Conservation (phyloP, 1,140 invertebrate species). For the Pseudomyrmex gracilis region DNA sequence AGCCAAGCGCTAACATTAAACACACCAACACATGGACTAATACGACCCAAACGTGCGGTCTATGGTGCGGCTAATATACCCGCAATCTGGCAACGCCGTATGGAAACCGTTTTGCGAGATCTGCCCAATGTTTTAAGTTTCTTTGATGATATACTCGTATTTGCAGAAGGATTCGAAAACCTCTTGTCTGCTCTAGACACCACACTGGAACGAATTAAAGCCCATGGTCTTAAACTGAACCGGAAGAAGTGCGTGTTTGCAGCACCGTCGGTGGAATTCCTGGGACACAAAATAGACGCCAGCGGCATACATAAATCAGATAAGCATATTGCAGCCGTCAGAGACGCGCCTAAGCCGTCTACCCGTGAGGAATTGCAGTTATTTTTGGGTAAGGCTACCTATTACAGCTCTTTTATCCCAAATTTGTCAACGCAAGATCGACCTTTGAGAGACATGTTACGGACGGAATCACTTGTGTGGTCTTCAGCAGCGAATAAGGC, state of each 20-base stretch:
- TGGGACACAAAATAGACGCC: neutral
- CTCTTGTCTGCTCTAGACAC: neutral
- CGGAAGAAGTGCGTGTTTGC: neutral
- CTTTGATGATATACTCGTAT: neutral
- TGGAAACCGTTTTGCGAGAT: constrained; percentile 6
- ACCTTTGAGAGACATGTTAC: constrained; percentile 68
- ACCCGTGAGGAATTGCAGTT: constrained; percentile 20
- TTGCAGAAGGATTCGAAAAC: neutral
- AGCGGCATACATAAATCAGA: constrained; percentile 5
- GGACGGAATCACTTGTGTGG: constrained; percentile 62
- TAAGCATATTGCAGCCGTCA: constrained; percentile 26
- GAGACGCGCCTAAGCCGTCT: constrained; percentile 37
- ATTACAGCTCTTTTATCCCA: constrained; percentile 4
- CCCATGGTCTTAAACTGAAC: neutral
- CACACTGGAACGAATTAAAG: neutral
- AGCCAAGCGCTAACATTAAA: neutral
- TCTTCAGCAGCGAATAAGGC: constrained; percentile 33
- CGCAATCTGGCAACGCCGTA: neutral
- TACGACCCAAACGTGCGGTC: neutral
- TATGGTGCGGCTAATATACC: neutral
- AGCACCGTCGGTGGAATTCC: neutral
- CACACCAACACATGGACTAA: neutral
- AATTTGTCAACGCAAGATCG: constrained; percentile 11
- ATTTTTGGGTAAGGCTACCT: neutral
- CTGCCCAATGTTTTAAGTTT: constrained; percentile 1